A percentile compares a stretch with the other conserved stretches of the same genome.
Evolutionary conservation across 2,888 invertebrate species (phyloP).

Genomic region (Neoascia interrupta): DNA sequence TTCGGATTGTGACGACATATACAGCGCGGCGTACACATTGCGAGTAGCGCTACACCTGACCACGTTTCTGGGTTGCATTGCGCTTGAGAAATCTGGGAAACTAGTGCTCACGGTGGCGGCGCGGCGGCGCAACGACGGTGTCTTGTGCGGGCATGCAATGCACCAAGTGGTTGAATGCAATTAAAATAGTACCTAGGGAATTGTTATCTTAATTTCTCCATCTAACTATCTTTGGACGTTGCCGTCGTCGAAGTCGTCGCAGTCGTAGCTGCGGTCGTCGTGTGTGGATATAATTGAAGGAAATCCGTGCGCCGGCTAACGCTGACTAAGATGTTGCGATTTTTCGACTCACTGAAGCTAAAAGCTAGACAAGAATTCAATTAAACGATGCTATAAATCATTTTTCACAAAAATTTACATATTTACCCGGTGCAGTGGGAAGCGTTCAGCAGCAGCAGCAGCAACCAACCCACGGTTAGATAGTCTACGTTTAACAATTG

Average conservation of each 20-base stretch:
- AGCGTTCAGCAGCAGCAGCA: slow-evolving; percentile 6
- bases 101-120: too few species aligned
- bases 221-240: slow-evolving; percentile 48
- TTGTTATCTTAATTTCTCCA: slow-evolving; percentile 69
- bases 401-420: slow-evolving; percentile 61
- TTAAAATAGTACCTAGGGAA: slow-evolving; percentile 63
- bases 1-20: too few species aligned
- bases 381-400: slow-evolving; percentile 69
- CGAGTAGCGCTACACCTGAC: slow-evolving; percentile 50
- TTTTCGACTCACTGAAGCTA: slow-evolving; percentile 62
- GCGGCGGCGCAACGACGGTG: slow-evolving; percentile 12
- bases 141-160: slow-evolving; percentile 49
- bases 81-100: too few species aligned
- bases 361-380: slow-evolving; percentile 64
- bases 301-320: slow-evolving; percentile 44
- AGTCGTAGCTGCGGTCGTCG: slow-evolving; percentile 16
- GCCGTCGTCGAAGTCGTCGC: slow-evolving; percentile 9
- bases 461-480: slow-evolving; percentile 25
- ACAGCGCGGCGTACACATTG: slow-evolving; percentile 32
- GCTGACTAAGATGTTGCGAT: slow-evolving; percentile 54
- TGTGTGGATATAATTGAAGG: slow-evolving; percentile 58
- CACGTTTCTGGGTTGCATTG: too few species aligned
- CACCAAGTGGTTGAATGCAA: slow-evolving; percentile 59
- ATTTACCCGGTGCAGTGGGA: slow-evolving; percentile 48
- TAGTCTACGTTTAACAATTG: slow-evolving; percentile 39